Conservation (phyloP, 2,797 vertebrate species). For the Dallia pectoralis region DNA sequence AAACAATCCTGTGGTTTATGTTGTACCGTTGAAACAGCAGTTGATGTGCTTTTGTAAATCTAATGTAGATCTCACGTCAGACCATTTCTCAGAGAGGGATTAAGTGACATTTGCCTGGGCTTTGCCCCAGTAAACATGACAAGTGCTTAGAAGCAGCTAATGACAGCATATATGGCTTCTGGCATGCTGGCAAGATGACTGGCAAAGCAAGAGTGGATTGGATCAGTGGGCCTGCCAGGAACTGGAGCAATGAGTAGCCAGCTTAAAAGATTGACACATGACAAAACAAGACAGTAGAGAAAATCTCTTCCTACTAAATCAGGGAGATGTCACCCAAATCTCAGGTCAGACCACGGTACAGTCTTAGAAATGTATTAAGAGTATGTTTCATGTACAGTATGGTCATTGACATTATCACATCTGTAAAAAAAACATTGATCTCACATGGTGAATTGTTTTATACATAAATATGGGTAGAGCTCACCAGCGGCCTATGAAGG, state of each 20-base stretch:
- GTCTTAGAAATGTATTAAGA: too few species aligned
- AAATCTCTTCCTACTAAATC: slow-evolving; percentile 2
- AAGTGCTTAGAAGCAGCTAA: slow-evolving; percentile 35
- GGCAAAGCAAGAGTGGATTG: slow-evolving; percentile 37
- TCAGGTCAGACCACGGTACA: slow-evolving; percentile 1
- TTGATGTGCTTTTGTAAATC: too few species aligned
- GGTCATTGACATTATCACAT: too few species aligned
- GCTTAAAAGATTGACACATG: slow-evolving; percentile 47
- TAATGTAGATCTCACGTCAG: too few species aligned
- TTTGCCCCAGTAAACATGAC: slow-evolving; percentile 41
- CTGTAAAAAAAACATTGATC: too few species aligned
- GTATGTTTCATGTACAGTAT: too few species aligned
- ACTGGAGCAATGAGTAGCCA: slow-evolving; percentile 36
- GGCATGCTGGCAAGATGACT: slow-evolving; percentile 8
- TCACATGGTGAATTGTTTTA: too few species aligned
- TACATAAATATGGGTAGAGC: too few species aligned
- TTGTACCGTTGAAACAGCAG: too few species aligned
- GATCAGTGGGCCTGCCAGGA: slow-evolving; percentile 29
- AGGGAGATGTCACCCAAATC: slow-evolving; percentile 8
- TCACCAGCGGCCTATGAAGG: too few species aligned
- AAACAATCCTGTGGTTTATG: too few species aligned
- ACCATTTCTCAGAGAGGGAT: slow-evolving; percentile 5
- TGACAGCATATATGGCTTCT: slow-evolving; percentile 41
- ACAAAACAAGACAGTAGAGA: slow-evolving; percentile 28
- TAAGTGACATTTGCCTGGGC: background rate